These are phyloP conservation scores for Tragelaphus scriptus DNA, from an alignment of 2,113 vertebrate genomes.

Conservation along the genomic window DNA sequence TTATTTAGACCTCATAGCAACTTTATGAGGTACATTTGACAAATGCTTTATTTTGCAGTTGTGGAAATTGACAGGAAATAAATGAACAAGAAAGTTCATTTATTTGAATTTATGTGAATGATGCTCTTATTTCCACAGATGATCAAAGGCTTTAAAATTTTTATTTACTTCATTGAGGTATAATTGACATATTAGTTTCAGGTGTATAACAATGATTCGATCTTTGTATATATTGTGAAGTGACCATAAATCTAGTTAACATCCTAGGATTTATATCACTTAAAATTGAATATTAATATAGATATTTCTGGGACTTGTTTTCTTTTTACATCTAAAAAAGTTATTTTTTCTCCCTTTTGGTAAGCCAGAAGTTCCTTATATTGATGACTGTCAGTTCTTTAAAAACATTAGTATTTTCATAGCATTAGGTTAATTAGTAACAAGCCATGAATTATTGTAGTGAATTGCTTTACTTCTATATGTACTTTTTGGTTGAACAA, in stretches of 20 bases:
- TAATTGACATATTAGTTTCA: not conserved
- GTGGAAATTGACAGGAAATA: not conserved
- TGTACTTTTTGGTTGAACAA: not conserved
- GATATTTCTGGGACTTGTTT: not conserved
- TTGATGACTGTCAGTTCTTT: constrained; percentile 1
- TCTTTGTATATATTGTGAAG: not conserved
- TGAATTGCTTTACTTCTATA: not conserved
- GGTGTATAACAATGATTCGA: not conserved
- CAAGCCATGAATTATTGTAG: constrained; percentile 23
- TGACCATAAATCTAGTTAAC: not conserved
- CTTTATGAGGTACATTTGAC: not conserved
- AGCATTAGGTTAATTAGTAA: constrained; percentile 18
- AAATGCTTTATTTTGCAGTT: constrained; percentile 37
- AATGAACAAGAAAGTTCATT: not conserved
- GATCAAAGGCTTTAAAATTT: not conserved
- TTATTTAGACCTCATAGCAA: not conserved
- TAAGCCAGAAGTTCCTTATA: not conserved
- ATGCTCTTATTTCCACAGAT: constrained; percentile 27
- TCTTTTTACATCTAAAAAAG: constrained; percentile 14
- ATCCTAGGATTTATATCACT: constrained; percentile 15
- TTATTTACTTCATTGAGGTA: not conserved
- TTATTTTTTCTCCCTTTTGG: not conserved
- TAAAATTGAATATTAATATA: constrained; percentile 39
- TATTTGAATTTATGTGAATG: not conserved
- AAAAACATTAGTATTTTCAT: constrained; percentile 19